A percentile compares a stretch with the other conserved stretches of the same genome.
Evolutionary conservation across 2,888 invertebrate genomes (phyloP).

Genomic region (Dugesia japonica): DNA sequence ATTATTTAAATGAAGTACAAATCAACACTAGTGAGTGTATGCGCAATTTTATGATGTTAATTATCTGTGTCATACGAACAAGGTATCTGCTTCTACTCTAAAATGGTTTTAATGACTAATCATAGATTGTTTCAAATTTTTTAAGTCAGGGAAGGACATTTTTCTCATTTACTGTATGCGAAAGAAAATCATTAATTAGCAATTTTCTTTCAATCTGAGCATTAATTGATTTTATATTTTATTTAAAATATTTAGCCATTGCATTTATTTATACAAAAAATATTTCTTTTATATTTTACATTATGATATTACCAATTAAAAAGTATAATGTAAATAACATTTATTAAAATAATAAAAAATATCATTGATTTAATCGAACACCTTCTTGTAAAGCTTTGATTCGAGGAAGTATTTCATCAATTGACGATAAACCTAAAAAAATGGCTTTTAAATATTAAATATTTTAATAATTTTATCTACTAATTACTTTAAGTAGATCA

Average conservation of each 20-base stretch:
- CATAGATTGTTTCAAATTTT: slow-evolving; percentile 11
- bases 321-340: too few species aligned
- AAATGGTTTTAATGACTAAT: slow-evolving; percentile 20
- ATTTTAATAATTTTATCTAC: too few species aligned
- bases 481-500: too few species aligned
- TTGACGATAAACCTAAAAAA: neutral
- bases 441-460: too few species aligned
- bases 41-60: slow-evolving; percentile 20
- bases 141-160: neutral
- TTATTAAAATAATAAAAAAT: neutral
- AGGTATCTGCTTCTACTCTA: slow-evolving; percentile 20
- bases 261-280: too few species aligned
- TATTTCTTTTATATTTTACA: too few species aligned
- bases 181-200: neutral
- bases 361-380: neutral
- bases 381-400: neutral
- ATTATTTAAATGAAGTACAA: slow-evolving; percentile 16
- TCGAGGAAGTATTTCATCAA: neutral
- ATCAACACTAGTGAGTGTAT: slow-evolving; percentile 9
- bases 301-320: too few species aligned
- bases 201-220: slow-evolving; percentile 5
- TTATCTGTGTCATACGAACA: slow-evolving; percentile 16
- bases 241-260: neutral
- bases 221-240: slow-evolving; percentile 16
- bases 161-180: neutral